These are phyloP conservation scores for Hypsibius dujardini DNA, from an alignment of 1,140 invertebrate genomes.

Conservation along the genomic window DNA sequence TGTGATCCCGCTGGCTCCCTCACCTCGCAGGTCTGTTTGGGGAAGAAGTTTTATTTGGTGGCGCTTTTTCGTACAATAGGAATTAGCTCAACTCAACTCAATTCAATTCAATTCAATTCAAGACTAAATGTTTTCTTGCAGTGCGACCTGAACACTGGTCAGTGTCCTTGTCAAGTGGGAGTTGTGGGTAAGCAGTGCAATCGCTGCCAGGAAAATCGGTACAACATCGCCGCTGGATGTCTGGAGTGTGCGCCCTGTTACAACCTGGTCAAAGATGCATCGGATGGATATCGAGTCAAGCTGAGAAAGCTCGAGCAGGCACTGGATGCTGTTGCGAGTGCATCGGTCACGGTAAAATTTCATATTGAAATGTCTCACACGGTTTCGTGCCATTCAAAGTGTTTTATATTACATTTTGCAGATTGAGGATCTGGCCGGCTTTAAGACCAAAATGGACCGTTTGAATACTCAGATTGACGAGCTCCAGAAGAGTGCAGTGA, in stretches of 20 bases:
- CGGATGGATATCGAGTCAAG: constrained; percentile 56
- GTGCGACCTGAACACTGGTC: constrained; percentile 58
- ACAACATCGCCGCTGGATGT: constrained; percentile 67
- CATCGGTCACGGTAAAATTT: constrained; percentile 24
- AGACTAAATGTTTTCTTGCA: no score
- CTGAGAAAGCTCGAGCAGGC: constrained; percentile 51
- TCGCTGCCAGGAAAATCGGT: constrained; percentile 61
- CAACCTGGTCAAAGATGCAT: constrained; percentile 70
- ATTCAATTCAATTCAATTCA: no score
- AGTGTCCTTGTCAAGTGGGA: constrained; percentile 66
- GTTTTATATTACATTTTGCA: not conserved
- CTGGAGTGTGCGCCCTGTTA: constrained; percentile 75
- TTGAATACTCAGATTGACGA: not conserved
- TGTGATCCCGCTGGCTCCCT: constrained; percentile 67
- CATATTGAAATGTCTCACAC: no score
- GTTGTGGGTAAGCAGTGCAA: constrained; percentile 68
- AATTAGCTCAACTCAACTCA: no score
- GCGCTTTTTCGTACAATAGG: no score
- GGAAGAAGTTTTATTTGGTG: no score
- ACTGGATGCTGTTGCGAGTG: constrained; percentile 42
- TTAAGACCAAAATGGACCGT: not conserved
- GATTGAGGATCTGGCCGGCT: constrained; percentile 14
- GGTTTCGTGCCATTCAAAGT: constrained; percentile 50
- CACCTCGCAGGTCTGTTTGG: no score
- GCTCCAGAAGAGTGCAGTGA: not conserved